A percentile compares a stretch with the other conserved stretches of the same genome.
phyloP scores from a whole-genome alignment of 2,888 invertebrate genomes.

The Papilio demoleus region DNA sequence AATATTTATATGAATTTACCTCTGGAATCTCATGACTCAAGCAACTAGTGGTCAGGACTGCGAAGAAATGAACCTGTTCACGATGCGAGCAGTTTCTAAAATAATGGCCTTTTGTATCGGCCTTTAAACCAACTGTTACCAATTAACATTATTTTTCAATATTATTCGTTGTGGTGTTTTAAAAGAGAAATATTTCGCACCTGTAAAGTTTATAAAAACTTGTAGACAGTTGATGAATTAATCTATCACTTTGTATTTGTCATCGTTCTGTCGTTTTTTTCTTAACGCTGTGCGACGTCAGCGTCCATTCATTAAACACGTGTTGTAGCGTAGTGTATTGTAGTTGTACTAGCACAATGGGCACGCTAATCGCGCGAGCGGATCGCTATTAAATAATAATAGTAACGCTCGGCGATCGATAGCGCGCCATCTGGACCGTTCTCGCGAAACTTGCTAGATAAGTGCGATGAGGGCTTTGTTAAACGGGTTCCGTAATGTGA shows the following conservation, averaged over 20 bases:
- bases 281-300: slow-evolving; percentile 49
- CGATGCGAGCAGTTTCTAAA: no score
- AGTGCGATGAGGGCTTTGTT: slow-evolving; percentile 16
- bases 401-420: slow-evolving; percentile 65
- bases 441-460: slow-evolving; percentile 52
- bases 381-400: slow-evolving; percentile 76
- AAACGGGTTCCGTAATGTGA: slow-evolving; percentile 10
- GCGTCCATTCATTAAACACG: slow-evolving; percentile 67
- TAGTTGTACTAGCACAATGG: slow-evolving; percentile 61
- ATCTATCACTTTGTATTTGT: slow-evolving; percentile 10
- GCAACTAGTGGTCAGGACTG: no score
- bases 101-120: no score
- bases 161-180: no score
- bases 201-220: not conserved
- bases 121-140: no score
- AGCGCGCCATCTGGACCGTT: slow-evolving; percentile 68
- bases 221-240: slow-evolving; percentile 3
- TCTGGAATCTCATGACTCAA: no score
- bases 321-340: slow-evolving; percentile 45
- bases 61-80: no score
- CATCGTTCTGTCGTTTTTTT: slow-evolving; percentile 8
- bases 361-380: slow-evolving; percentile 74
- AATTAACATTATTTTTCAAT: no score
- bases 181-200: not conserved
- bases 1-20: no score